phyloP scores from a whole-genome alignment of 2,113 vertebrate genomes.

The Entomyzon cyanotis region DNA sequence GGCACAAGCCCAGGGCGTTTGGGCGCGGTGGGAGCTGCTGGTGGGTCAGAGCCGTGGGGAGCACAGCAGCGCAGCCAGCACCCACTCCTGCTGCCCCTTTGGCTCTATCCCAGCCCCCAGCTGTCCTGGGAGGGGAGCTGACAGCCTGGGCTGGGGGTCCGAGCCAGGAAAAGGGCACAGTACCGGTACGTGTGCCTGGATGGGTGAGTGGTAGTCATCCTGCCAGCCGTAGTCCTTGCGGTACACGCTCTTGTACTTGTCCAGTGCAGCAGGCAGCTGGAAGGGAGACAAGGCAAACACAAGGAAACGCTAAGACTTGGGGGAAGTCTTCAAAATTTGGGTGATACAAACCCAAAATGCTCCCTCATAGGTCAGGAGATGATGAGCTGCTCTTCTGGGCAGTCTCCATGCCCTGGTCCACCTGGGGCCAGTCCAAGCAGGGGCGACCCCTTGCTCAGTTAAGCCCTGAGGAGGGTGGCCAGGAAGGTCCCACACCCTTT shows the following conservation, averaged over 20 bases:
- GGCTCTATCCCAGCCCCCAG: rapidly evolving
- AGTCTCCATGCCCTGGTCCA: not conserved
- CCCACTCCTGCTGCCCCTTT: rapidly evolving
- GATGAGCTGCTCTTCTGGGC: not conserved
- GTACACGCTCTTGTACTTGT: constrained; percentile 48
- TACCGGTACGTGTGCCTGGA: not conserved
- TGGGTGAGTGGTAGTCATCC: not conserved
- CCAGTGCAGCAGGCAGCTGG: constrained; percentile 26
- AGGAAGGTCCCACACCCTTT: not conserved
- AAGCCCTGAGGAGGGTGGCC: not conserved
- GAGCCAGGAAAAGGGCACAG: rapidly evolving
- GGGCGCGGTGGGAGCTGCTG: not conserved
- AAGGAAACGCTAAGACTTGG: not conserved
- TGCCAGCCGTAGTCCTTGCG: constrained; percentile 23
- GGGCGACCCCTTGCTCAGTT: not conserved
- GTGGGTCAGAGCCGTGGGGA: not conserved
- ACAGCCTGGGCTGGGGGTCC: rapidly evolving
- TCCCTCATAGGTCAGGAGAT: not conserved
- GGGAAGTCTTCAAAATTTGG: not conserved
- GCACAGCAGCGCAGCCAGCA: not conserved
- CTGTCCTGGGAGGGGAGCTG: not conserved
- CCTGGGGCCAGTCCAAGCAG: not conserved
- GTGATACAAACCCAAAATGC: not conserved
- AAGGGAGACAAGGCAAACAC: not conserved
- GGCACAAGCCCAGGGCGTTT: not conserved